Base-by-base conservation (phyloP, 2,797 vertebrate species). In the Epinephelus awoara region DNA sequence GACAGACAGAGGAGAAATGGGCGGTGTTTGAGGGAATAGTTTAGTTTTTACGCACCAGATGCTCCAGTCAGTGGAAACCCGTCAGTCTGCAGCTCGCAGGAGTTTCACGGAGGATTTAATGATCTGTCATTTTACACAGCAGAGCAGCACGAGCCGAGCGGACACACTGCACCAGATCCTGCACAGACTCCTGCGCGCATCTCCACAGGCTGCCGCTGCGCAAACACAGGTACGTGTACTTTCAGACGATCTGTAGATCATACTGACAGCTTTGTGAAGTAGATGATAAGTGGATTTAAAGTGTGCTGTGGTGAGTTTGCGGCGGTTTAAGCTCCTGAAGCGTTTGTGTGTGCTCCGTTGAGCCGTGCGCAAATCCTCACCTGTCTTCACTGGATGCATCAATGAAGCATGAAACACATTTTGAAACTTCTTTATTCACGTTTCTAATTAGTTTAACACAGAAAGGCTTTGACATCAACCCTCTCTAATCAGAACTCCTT, bases 61-160 rank as follows among this genome's bases (percentile, higher is more conserved):
- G 86, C 85, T 68, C 64, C 83, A 82, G 84, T 85, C 84, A 51
- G 77, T 85, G 80, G 81, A 89, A 80, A 87, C 0, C 72, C 72
- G 69, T 75, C 79, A 46, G 25, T 46, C 19, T 34, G 52, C 68
- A 61, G 83, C 62, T 58, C 77, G 49, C 59, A 17, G 64, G 79
- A 77, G 61, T 68, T 58, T 63, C 72, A 29, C 78, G 34, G 70
- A 85, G 79, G 80, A 85, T 85, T 79, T 75, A 58, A 57, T 44
- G 23, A 40, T 66, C 72, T 68, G 80, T 79, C 70, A 76, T 23
- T 50, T 44, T 7, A 52, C 6, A 57, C 63, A 55, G 2, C 65
- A 44, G 54, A 72, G 77, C 49, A 11, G 49, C 44, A 17, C 15
- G 3, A 10, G 62, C 12, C 15, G 3, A 10, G 62, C 14, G 46